Evolutionary conservation across 2,113 vertebrate genomes (phyloP).

Genomic region (Rhinogobius similis): DNA sequence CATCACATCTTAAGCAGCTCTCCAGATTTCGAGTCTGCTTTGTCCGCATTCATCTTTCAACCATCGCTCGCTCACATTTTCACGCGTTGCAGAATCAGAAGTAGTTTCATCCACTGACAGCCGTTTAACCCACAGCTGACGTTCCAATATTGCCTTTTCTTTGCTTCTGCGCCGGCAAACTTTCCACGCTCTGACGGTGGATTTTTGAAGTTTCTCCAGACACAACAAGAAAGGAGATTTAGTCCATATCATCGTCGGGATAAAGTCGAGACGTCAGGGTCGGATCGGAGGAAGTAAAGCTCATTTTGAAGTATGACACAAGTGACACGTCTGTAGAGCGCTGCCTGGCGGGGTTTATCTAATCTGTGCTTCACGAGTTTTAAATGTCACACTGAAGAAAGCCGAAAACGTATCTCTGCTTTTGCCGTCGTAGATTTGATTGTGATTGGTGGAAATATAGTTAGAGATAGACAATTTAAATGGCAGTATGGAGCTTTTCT

Average conservation of each 20-base stretch:
- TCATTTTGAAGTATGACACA: constrained; percentile 34
- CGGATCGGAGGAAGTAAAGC: constrained; percentile 26
- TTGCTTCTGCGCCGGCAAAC: constrained; percentile 15
- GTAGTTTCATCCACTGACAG: constrained; percentile 14
- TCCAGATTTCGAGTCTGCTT: constrained; percentile 8
- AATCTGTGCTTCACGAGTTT: constrained; percentile 7
- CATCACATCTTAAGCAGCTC: constrained; percentile 2
- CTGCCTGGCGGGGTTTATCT: neutral
- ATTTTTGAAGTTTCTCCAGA: constrained; percentile 22
- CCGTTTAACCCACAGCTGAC: constrained; percentile 19
- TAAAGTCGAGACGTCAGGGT: constrained; percentile 36
- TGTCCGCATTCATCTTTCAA: constrained; percentile 7
- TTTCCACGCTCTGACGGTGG: constrained; percentile 11
- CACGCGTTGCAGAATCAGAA: constrained; percentile 18
- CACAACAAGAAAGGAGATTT: constrained; percentile 44
- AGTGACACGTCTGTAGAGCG: neutral
- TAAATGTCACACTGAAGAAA: neutral
- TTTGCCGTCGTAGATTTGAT: neutral
- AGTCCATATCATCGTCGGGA: constrained; percentile 23
- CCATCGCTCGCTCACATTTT: constrained; percentile 20
- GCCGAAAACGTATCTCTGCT: neutral
- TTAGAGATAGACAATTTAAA: no score
- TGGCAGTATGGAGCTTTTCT: no score
- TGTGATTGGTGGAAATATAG: neutral
- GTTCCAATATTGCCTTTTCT: constrained; percentile 1